Evolutionary conservation across 2,797 vertebrate species (phyloP), one percentile per base, ranked within the genome.

Genomic region (Uromys caudimaculatus): DNA sequence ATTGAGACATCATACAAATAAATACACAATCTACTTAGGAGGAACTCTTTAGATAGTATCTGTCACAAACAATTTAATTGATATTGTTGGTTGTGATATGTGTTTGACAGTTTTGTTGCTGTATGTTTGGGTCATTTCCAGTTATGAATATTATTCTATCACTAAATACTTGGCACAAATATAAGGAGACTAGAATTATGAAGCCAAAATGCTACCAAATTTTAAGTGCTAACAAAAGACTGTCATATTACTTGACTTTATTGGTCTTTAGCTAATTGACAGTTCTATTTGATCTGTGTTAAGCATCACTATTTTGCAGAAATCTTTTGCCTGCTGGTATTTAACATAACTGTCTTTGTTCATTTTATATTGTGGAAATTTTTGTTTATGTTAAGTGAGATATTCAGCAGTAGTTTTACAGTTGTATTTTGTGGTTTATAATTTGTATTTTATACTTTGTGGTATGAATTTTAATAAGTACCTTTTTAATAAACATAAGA

Each of bases 401-500:
- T 83, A n/a, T 29, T 92, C 14, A 13, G 73, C 27, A 75, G 0
- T 78, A 87, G 62, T 76, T 90, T 93, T 2, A 1, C 50, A 50
- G 29, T 11, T 87, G 13, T 54, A 60, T 87, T 95, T 95, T 95
- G 3, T 90, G 35, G 35, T 67, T 96, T 77, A 4, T 44, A 83
- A 77, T 93, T 89, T 89, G 14, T 60, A 41, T 90, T 90, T 76
- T 41, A 69, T 35, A 35, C 16, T 75, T 58, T 60, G 16, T 41
- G 6, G 12, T 21, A 41, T 58, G 50, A 54, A 32, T 23, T 75
- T 58, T 89, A 35, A 32, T 32, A 58, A 73, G 21, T 29, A 19
- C 14, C 44, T 52, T 77, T 73, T 60, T 81, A 58, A 77, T 64
- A 17, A 38, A 58, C n/a, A 19, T 89, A 76, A 62, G 24, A 32